These are phyloP conservation scores for Sphecodes monilicornis DNA, from an alignment of 2,888 invertebrate species.

Conservation along the genomic window DNA sequence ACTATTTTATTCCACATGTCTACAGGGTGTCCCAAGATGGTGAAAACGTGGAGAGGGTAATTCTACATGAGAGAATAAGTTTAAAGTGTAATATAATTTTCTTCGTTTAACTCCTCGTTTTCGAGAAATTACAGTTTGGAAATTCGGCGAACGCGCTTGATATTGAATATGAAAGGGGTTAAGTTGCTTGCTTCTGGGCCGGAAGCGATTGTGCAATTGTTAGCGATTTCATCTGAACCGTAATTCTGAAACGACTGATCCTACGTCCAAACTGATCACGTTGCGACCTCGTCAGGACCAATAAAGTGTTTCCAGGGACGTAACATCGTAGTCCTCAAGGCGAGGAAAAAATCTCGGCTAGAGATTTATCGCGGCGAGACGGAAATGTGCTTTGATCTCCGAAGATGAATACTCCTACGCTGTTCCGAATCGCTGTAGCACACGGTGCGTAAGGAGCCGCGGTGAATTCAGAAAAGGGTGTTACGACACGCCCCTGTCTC, in stretches of 20 bases:
- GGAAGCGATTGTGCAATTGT: too few relatives aligned
- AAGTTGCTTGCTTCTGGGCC: too few relatives aligned
- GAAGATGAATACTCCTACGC: slow-evolving; percentile 57
- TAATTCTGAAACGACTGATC: neutral
- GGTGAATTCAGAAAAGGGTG: slow-evolving; percentile 63
- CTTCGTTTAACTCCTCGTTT: too few relatives aligned
- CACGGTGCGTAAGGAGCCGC: slow-evolving; percentile 40
- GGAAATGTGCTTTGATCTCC: slow-evolving; percentile 66
- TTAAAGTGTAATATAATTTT: too few relatives aligned
- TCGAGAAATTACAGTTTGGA: too few relatives aligned
- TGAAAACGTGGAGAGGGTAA: too few relatives aligned
- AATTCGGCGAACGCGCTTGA: too few relatives aligned
- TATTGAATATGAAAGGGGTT: too few relatives aligned
- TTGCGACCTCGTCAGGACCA: neutral
- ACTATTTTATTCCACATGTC: too few relatives aligned
- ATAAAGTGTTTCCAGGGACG: slow-evolving; percentile 7
- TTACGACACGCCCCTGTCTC: slow-evolving; percentile 58
- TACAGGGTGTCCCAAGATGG: too few relatives aligned
- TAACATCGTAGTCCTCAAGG: neutral
- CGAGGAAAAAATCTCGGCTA: slow-evolving; percentile 7
- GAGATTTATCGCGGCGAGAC: slow-evolving; percentile 61
- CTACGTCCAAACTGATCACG: neutral
- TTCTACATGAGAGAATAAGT: too few relatives aligned
- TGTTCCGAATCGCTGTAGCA: slow-evolving; percentile 50
- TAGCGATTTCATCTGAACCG: neutral